phyloP scores from a whole-genome alignment of 2,888 invertebrate species.

The Leptinotarsa peninsularis region DNA sequence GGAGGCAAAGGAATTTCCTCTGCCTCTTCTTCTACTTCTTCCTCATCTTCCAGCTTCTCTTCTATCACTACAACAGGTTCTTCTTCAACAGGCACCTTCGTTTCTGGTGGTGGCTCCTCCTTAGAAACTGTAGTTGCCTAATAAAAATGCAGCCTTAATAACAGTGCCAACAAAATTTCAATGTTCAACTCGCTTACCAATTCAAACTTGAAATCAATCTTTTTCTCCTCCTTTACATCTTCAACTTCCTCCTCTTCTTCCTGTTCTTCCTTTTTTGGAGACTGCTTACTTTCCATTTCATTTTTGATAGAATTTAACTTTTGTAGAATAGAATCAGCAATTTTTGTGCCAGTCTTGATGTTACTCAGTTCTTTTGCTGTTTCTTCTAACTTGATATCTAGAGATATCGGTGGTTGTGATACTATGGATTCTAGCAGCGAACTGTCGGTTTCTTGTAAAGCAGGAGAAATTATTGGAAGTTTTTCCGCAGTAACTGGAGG shows the following conservation, averaged over 20 bases:
- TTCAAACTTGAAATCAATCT: constrained; percentile 34
- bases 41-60: constrained; percentile 31
- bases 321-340: constrained; percentile 64
- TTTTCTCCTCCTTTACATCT: constrained; percentile 20
- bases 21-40: constrained; percentile 42
- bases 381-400: constrained; percentile 57
- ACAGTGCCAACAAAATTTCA: neutral
- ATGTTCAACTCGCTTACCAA: neutral
- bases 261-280: constrained; percentile 51
- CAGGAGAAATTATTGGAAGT: constrained; percentile 56
- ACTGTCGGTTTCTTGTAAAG: constrained; percentile 64
- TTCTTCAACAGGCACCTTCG: constrained; percentile 8
- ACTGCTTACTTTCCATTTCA: constrained; percentile 49
- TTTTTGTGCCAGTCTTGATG: constrained; percentile 64
- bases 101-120: neutral
- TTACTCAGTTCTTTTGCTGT: constrained; percentile 61
- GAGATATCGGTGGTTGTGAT: constrained; percentile 52
- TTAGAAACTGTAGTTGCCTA: neutral
- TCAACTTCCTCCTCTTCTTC: constrained; percentile 25
- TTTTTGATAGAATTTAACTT: constrained; percentile 63
- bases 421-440: constrained; percentile 61
- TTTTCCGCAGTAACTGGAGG: neutral
- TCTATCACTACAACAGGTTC: constrained; percentile 33
- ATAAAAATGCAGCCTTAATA: neutral
- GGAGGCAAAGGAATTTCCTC: constrained; percentile 54